Percentiles rank a stretch among this genome's conserved stretches.
Conservation (phyloP, 2,113 vertebrate genomes). For the Xenopus borealis region DNA sequence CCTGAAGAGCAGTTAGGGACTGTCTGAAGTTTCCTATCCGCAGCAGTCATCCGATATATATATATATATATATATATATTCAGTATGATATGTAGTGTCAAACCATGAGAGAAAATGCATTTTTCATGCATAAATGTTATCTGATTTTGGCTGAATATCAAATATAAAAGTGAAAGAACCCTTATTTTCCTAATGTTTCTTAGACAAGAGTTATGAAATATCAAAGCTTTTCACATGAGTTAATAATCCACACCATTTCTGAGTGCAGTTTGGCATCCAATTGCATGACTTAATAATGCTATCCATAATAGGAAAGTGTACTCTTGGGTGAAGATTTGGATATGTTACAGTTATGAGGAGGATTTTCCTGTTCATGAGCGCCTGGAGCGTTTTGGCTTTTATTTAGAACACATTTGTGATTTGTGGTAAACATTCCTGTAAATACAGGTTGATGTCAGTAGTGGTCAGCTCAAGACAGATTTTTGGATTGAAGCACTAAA, state of each 20-base stretch:
- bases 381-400: slow-evolving; percentile 32
- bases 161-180: not conserved
- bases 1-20: too few species aligned
- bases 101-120: too few species aligned
- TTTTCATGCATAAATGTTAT: not conserved
- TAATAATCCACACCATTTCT: slow-evolving; percentile 29
- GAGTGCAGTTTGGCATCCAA: slow-evolving; percentile 25
- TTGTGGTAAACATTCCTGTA: slow-evolving; percentile 1
- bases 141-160: slow-evolving; percentile 13
- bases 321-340: slow-evolving; percentile 35
- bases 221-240: slow-evolving; percentile 40
- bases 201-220: slow-evolving; percentile 6
- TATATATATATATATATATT: too few species aligned
- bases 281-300: slow-evolving; percentile 29
- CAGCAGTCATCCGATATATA: too few species aligned
- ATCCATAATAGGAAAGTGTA: slow-evolving; percentile 2
- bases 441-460: slow-evolving; percentile 1
- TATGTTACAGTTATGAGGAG: slow-evolving; percentile 14
- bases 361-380: slow-evolving; percentile 39
- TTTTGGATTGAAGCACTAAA: not conserved
- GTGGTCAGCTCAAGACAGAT: not conserved
- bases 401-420: slow-evolving; percentile 7
- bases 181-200: slow-evolving; percentile 26
- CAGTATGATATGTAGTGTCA: too few species aligned
- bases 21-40: too few species aligned